Evolutionary conservation across 2,888 invertebrate genomes (phyloP).

Genomic region (Platycnemis pennipes): DNA sequence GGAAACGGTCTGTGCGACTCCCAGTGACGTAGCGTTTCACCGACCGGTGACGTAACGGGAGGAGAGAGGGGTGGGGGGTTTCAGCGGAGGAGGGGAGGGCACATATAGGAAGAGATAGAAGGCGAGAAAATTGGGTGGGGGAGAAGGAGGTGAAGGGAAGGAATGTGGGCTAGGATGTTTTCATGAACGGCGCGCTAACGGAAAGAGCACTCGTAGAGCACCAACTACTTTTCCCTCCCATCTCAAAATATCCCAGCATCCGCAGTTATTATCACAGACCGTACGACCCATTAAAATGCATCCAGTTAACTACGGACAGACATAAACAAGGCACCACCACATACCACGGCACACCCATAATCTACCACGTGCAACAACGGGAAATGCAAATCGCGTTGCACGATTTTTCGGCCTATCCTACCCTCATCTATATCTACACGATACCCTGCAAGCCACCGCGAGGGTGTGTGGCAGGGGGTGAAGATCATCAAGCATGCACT

Average conservation of each 20-base stretch:
- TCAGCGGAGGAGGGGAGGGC: background rate
- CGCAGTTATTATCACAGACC: background rate
- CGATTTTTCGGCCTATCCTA: too few relatives aligned
- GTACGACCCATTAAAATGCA: background rate
- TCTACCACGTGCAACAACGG: background rate
- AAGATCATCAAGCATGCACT: too few relatives aligned
- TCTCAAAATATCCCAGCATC: background rate
- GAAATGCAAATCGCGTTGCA: background rate
- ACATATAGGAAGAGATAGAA: background rate
- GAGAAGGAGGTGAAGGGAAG: background rate
- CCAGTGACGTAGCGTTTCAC: background rate
- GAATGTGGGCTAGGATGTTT: background rate
- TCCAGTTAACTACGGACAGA: background rate
- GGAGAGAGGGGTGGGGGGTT: background rate
- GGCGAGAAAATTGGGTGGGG: background rate
- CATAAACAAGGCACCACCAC: too few relatives aligned
- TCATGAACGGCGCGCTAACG: background rate
- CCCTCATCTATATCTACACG: too few relatives aligned
- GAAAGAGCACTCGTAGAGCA: background rate
- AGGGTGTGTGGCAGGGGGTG: too few relatives aligned
- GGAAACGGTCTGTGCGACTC: background rate
- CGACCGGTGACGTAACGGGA: background rate
- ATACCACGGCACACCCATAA: too few relatives aligned
- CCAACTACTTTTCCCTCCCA: background rate
- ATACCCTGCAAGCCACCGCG: too few relatives aligned